Percentiles rank a stretch among this genome's conserved stretches.
phyloP scores from a whole-genome alignment of 2,888 invertebrate genomes.

The Cheilosia grossa region DNA sequence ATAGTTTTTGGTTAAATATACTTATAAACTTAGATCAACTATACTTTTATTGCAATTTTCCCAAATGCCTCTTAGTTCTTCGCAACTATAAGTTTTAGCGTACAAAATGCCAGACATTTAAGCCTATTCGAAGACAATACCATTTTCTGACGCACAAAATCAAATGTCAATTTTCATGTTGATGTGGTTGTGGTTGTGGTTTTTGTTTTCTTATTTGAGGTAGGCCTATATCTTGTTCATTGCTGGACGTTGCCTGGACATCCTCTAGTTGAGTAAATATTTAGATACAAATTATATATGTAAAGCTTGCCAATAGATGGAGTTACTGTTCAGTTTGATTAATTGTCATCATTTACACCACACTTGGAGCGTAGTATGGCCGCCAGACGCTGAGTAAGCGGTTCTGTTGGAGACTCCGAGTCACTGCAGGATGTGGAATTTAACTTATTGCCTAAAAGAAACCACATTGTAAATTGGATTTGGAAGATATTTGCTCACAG shows the following conservation, averaged over 20 bases:
- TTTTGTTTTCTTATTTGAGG: constrained; percentile 24
- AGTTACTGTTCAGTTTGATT: constrained; percentile 5
- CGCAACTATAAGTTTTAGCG: constrained; percentile 24
- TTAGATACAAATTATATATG: constrained; percentile 11
- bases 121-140: constrained; percentile 9
- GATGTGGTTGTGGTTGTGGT: background rate
- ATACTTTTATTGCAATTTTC: constrained; percentile 41
- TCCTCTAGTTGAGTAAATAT: constrained; percentile 1
- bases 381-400: constrained; percentile 82
- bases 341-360: constrained; percentile 77
- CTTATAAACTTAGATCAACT: constrained; percentile 50
- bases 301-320: constrained; percentile 19
- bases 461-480: background rate
- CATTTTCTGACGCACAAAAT: constrained; percentile 10
- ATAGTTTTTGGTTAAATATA: constrained; percentile 57
- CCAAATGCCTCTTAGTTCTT: constrained; percentile 30
- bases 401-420: constrained; percentile 83
- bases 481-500: background rate
- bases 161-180: background rate
- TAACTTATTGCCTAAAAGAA: constrained; percentile 80
- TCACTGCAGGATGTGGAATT: constrained; percentile 83
- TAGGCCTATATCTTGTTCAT: constrained; percentile 56
- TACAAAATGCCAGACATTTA: constrained; percentile 13
- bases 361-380: constrained; percentile 83
- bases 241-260: constrained; percentile 35